A percentile compares a stretch with the other conserved stretches of the same genome.
Conservation (phyloP, 2,797 vertebrate genomes). For the Diceros bicornis region DNA sequence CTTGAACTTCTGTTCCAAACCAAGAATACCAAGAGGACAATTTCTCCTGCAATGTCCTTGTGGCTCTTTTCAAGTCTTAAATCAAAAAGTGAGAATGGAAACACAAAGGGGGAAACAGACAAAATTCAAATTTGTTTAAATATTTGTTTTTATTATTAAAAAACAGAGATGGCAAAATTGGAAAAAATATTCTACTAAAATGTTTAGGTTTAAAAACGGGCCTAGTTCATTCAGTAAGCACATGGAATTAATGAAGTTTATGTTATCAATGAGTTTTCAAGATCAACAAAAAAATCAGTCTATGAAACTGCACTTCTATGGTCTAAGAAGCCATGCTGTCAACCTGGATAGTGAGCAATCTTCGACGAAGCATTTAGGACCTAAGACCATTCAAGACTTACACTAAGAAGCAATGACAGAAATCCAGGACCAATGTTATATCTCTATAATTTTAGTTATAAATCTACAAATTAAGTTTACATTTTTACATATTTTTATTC, state of each 20-base stretch:
- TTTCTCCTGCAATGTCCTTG: constrained; percentile 15
- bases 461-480: background rate
- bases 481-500: background rate
- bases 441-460: background rate
- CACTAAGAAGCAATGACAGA: background rate
- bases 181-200: background rate
- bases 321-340: background rate
- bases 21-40: constrained; percentile 47
- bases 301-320: background rate
- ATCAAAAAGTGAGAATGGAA: background rate
- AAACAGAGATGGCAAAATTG: background rate
- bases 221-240: background rate
- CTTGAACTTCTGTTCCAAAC: constrained; percentile 55
- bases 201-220: background rate
- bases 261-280: background rate
- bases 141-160: background rate
- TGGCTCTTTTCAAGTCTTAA: constrained; percentile 24
- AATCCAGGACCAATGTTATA: background rate
- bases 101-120: background rate
- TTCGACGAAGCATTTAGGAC: background rate
- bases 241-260: background rate
- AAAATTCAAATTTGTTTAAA: background rate
- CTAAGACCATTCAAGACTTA: background rate
- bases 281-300: background rate
- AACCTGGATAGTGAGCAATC: background rate